Conservation (phyloP, 30 jellyfish, hydroid and myxozoan genomes). For the Sanderia malayensis region DNA sequence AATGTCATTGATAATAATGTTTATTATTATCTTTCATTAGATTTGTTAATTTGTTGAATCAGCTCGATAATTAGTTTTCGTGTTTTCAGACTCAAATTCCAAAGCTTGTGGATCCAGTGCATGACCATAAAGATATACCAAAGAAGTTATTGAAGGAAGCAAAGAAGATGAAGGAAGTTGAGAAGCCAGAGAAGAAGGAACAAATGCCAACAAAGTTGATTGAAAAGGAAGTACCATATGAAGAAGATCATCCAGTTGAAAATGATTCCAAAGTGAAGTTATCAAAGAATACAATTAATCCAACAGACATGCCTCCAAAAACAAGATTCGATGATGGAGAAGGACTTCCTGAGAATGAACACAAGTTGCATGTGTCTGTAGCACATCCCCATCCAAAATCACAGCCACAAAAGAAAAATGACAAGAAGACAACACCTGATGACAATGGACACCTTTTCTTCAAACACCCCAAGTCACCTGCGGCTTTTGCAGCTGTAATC, state of each 20-base stretch:
- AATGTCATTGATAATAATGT: too few relatives aligned
- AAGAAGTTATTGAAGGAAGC: conserved; percentile 30
- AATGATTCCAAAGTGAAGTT: conserved; percentile 28
- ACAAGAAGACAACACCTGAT: neutral
- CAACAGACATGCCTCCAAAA: conserved; percentile 54
- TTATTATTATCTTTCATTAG: too few relatives aligned
- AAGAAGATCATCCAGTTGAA: neutral
- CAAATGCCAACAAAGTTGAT: neutral
- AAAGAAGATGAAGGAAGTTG: conserved; percentile 1
- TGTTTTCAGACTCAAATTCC: conserved; percentile 26
- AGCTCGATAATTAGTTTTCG: too few relatives aligned
- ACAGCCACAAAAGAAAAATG: conserved; percentile 1
- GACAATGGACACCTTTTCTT: conserved; percentile 27
- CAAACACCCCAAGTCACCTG: conserved; percentile 75
- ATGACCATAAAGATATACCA: conserved; percentile 25
- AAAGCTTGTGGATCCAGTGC: conserved; percentile 19
- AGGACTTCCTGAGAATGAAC: conserved; percentile 47
- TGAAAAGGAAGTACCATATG: conserved; percentile 20
- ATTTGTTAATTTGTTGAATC: too few relatives aligned
- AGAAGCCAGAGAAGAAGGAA: conserved; percentile 11
- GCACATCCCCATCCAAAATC: neutral
- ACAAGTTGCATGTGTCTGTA: neutral
- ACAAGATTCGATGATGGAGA: conserved; percentile 26
- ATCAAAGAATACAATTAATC: conserved; percentile 37
- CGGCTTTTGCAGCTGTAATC: conserved; percentile 84